Conservation (phyloP, 2,797 vertebrate genomes). For the Parauchenoglanis punctatus region DNA sequence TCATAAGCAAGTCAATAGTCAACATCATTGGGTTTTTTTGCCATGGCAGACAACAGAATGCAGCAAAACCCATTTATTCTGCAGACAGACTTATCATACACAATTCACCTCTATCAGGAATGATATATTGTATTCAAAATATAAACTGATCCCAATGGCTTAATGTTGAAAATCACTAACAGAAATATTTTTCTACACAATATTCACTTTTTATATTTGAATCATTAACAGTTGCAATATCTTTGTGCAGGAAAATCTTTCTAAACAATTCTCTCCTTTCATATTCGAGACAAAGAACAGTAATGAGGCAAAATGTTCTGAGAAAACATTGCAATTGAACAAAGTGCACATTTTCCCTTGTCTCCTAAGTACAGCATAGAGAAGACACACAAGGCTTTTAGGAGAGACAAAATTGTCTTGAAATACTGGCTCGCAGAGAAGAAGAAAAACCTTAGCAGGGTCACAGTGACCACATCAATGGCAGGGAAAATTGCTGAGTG, state of each 20-base stretch:
- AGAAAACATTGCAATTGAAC: neutral
- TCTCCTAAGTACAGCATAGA: neutral
- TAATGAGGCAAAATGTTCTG: neutral
- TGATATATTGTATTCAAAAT: neutral
- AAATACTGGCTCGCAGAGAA: neutral
- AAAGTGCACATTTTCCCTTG: neutral
- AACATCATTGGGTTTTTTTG: no score
- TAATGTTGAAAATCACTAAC: neutral
- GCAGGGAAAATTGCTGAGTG: slow-evolving; percentile 40
- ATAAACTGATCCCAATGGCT: neutral
- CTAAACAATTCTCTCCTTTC: neutral
- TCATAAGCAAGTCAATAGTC: neutral
- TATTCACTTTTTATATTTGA: neutral
- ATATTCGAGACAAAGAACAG: neutral
- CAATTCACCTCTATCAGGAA: neutral
- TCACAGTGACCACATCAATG: slow-evolving; percentile 39
- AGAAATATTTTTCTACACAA: neutral
- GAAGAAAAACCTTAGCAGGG: slow-evolving; percentile 5
- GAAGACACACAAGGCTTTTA: neutral
- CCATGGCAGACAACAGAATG: neutral
- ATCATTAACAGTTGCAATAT: neutral
- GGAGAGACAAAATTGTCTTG: neutral
- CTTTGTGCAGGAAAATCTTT: neutral
- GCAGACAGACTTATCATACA: neutral
- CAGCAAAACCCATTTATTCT: neutral